Evolutionary conservation across 2,113 vertebrate genomes (phyloP).

Genomic region (Gallinago undulata): DNA sequence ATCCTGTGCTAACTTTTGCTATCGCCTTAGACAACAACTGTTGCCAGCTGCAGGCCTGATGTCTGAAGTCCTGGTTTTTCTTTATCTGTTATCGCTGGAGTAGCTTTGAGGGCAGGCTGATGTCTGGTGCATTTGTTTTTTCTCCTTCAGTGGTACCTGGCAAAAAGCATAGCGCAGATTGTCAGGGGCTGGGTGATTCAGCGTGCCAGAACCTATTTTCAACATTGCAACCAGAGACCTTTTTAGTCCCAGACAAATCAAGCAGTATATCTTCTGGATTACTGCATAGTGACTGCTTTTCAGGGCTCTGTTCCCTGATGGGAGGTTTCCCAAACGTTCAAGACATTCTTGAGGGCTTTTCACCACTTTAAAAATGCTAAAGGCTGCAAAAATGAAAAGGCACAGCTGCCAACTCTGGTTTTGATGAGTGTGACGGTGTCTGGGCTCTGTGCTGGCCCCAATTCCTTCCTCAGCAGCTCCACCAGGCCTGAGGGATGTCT

Average conservation of each 20-base stretch:
- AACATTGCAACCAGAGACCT: not conserved
- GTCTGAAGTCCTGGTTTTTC: conserved; percentile 38
- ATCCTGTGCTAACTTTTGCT: not conserved
- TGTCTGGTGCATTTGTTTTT: not conserved
- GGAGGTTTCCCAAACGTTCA: conserved; percentile 10
- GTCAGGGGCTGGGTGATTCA: not conserved
- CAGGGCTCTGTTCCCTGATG: not conserved
- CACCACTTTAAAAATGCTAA: not conserved
- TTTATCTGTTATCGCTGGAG: conserved; percentile 29
- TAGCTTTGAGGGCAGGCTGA: conserved; percentile 21
- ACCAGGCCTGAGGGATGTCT: not conserved
- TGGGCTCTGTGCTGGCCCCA: not conserved
- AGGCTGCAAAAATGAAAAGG: not conserved
- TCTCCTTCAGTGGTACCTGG: not conserved
- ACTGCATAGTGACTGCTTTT: not conserved
- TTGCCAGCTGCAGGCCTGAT: conserved; percentile 30
- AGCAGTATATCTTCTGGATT: conserved; percentile 21
- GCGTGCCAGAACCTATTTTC: not conserved
- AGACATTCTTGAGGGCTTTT: conserved; percentile 23
- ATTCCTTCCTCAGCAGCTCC: not conserved
- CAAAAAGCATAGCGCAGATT: not conserved
- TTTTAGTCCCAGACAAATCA: not conserved
- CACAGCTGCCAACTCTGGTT: not conserved
- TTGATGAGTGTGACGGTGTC: not conserved
- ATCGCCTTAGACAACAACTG: not conserved